These are phyloP conservation scores for Xerus rutilus DNA, from an alignment of 2,797 vertebrate genomes.

Conservation along the genomic window DNA sequence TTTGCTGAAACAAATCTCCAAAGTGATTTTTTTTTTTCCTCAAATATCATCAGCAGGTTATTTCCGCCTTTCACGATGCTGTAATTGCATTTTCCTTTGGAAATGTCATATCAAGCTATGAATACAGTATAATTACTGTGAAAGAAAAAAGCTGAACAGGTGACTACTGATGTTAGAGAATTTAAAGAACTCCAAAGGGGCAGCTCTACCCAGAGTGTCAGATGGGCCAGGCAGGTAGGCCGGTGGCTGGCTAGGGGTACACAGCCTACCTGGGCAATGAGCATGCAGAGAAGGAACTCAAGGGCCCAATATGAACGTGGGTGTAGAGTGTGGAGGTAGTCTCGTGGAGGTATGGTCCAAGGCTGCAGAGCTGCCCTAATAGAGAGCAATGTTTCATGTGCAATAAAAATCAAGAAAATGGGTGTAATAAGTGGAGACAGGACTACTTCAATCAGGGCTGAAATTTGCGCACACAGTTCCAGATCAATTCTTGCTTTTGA, in stretches of 20 bases:
- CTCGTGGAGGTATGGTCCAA: fast-evolving
- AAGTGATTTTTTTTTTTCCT: constrained; percentile 36
- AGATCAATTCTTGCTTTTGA: neutral
- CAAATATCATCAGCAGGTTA: constrained; percentile 70
- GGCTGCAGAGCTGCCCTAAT: neutral
- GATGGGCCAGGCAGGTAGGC: neutral
- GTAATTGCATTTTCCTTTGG: constrained; percentile 83
- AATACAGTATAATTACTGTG: constrained; percentile 71
- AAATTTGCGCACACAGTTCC: neutral
- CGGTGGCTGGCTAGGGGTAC: neutral
- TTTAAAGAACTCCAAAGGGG: neutral
- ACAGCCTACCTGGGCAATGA: neutral
- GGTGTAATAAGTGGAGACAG: neutral
- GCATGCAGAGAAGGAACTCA: fast-evolving
- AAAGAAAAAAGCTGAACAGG: constrained; percentile 69
- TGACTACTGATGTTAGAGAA: constrained; percentile 54
- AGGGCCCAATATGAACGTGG: fast-evolving
- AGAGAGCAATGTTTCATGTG: neutral
- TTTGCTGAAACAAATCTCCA: constrained; percentile 7
- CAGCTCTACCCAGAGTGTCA: neutral
- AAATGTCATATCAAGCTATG: constrained; percentile 79
- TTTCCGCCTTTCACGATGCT: constrained; percentile 66
- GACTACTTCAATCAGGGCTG: neutral
- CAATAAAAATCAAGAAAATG: neutral
- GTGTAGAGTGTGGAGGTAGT: neutral